Evolutionary conservation across 2,888 invertebrate genomes (phyloP), one percentile per base, ranked within the genome.

Genomic region (Netelia inedita): DNA sequence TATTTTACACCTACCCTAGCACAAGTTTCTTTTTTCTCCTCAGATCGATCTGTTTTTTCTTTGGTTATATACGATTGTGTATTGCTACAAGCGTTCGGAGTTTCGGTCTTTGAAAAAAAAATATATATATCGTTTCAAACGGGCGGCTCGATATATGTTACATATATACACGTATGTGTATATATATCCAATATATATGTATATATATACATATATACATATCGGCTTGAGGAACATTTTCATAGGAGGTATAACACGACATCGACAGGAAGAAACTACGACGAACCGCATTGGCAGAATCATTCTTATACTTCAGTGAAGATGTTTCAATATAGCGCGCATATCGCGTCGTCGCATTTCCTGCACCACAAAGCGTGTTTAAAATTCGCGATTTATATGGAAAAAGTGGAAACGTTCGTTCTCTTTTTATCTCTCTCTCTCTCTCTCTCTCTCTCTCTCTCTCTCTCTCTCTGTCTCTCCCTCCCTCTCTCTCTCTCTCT

Each of bases 51-150:
- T 14, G 1, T 46, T 46, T 46, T 46, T 46, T 46, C 3, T 10
- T 10, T 46, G 11, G 46, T 14, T 14, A 46, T 46, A 46, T 46
- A 19, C 19, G 5, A 19, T 5, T 43, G 10, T 19, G 43, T 65
- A 65, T 65, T 35, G 65, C 6, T 19, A 65, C 35, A 65, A 65
- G 43, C 16, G 19, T 43, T 43, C 19, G 8, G 19, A 41, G 65
- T 43, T 43, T 65, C 11, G 28, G 9, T 61, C 61, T 65, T 65
- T 65, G 65, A 43, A 19, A 43, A 61, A n/a, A 9, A 61, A 59
- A 65, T 41, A 65, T 2, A 61, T 1, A 5, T 41, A 43, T 43
- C 19, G 43, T 2, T 46, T 65, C 65, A 65, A 35, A 41, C 65
- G 16, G 19, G 6, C 65, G 5, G 10, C 9, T 14, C 35, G 10